Base-by-base conservation (phyloP, 2,888 invertebrate genomes). In the Ormyrus nitidulus region DNA sequence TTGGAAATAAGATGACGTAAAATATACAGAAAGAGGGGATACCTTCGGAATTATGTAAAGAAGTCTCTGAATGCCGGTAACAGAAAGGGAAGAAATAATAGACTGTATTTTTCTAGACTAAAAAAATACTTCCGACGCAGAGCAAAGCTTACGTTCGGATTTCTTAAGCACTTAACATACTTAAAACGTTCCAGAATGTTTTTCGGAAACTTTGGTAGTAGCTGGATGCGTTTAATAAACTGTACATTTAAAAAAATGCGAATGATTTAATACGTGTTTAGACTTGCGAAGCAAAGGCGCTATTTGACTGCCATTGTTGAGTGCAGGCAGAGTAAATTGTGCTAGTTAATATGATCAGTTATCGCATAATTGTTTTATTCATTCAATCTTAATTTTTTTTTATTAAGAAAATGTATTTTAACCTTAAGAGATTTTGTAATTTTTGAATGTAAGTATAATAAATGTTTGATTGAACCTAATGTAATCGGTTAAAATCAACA, bases 81-180 rank as follows among this genome's bases (percentile, higher is more conserved):
- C 8, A 10, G 7, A 64, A 34, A 62, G 48, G 53, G 73, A 77
- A 76, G 74, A 77, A 82, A 74, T 34, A 74, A 83, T 80, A 87
- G 84, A 87, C 84, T 84, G 87, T 88, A 88, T 88, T 88, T 88
- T 88, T 88, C 82, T 87, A 88, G 86, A 83, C 65, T 82, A 82
- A 85, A 84, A 73, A 34, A 49, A 61, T 65, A 48, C 9, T 6
- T 4, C 34, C 34, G 34, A 34, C 34, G 34, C 34, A 34, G 34
- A n/a, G 48, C 68, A 9, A 54, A 71, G 53, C 53, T 80, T 53
- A 48, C 9, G 46, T 71, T 59, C 34, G 65, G 49, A 48, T 71
- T 48, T 72, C 54, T 71, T 65, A 76, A 76, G 11, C 51, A 72
- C 68, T 71, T 76, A 46, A 76, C 34, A 76, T 76, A 76, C 76